phyloP scores from a whole-genome alignment of 2,888 invertebrate species.

The Rhingia campestris region DNA sequence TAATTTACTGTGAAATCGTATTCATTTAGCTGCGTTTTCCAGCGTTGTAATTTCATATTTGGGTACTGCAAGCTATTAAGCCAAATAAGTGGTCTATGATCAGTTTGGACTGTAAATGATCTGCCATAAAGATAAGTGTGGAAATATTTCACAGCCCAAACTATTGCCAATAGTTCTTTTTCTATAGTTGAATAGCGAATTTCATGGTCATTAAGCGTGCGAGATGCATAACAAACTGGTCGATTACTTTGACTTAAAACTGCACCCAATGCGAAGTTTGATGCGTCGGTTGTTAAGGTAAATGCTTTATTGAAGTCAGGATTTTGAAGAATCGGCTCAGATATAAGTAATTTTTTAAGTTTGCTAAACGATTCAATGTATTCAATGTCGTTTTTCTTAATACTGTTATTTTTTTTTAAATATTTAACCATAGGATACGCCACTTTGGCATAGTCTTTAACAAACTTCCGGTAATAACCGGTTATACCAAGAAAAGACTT shows the following conservation, averaged over 20 bases:
- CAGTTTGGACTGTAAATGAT: constrained; percentile 52
- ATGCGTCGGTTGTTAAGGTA: constrained; percentile 51
- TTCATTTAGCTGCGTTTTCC: constrained; percentile 52
- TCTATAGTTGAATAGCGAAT: constrained; percentile 54
- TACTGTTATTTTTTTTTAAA: constrained; percentile 34
- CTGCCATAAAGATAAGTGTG: constrained; percentile 61
- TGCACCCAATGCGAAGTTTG: not conserved
- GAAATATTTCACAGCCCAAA: constrained; percentile 68
- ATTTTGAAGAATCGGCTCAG: constrained; percentile 49
- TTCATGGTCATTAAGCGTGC: constrained; percentile 67
- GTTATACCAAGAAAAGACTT: too few species aligned
- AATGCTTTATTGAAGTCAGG: constrained; percentile 67
- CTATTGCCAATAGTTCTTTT: constrained; percentile 64
- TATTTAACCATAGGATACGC: constrained; percentile 48
- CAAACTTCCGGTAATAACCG: too few species aligned
- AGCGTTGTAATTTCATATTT: constrained; percentile 41
- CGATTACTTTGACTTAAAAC: constrained; percentile 42
- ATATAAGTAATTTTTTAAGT: constrained; percentile 42
- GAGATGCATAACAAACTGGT: constrained; percentile 61
- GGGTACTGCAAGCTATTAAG: constrained; percentile 33
- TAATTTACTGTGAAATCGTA: constrained; percentile 46
- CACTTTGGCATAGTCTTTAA: constrained; percentile 54
- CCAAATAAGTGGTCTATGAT: constrained; percentile 65
- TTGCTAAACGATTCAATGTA: constrained; percentile 33
- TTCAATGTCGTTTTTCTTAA: constrained; percentile 31